A percentile compares a stretch with the other conserved stretches of the same genome.
These are phyloP conservation scores for Thaumatotibia leucotreta DNA, from an alignment of 1,140 invertebrate genomes.

Conservation along the genomic window DNA sequence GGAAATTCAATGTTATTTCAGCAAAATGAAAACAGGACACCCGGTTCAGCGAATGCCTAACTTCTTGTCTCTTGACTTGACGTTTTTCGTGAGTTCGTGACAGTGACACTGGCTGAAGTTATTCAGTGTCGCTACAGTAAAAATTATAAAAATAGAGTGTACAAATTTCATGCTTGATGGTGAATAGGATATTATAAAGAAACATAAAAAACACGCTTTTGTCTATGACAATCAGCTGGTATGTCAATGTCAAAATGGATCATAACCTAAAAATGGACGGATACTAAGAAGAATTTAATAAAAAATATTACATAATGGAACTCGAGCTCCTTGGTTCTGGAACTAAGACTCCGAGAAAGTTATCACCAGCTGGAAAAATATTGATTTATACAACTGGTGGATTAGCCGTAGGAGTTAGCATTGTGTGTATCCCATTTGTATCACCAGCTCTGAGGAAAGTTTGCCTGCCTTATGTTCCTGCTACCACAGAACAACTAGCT, in stretches of 20 bases:
- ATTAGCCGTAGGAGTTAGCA: constrained; percentile 80
- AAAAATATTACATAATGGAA: constrained; percentile 40
- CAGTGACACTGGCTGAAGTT: background rate
- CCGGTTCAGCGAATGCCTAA: background rate
- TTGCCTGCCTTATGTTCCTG: constrained; percentile 92
- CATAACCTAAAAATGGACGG: background rate
- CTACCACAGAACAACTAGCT: constrained; percentile 87
- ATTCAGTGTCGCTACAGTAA: background rate
- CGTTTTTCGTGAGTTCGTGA: background rate
- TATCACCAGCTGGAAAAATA: constrained; percentile 63
- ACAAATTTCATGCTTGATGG: background rate
- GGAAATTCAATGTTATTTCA: background rate
- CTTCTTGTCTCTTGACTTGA: no score
- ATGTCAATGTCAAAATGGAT: background rate
- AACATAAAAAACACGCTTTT: background rate
- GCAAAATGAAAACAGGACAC: background rate
- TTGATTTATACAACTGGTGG: constrained; percentile 80
- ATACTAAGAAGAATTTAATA: background rate
- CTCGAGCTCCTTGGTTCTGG: constrained; percentile 32
- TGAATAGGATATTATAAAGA: background rate
- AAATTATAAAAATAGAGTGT: no score
- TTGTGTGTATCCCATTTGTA: constrained; percentile 86
- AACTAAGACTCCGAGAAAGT: constrained; percentile 24
- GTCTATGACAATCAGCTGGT: constrained; percentile 1
- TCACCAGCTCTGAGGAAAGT: constrained; percentile 89